A percentile compares a stretch with the other conserved stretches of the same genome.
These are phyloP conservation scores for Andrena bucephala DNA, from an alignment of 2,888 invertebrate genomes.

Conservation along the genomic window DNA sequence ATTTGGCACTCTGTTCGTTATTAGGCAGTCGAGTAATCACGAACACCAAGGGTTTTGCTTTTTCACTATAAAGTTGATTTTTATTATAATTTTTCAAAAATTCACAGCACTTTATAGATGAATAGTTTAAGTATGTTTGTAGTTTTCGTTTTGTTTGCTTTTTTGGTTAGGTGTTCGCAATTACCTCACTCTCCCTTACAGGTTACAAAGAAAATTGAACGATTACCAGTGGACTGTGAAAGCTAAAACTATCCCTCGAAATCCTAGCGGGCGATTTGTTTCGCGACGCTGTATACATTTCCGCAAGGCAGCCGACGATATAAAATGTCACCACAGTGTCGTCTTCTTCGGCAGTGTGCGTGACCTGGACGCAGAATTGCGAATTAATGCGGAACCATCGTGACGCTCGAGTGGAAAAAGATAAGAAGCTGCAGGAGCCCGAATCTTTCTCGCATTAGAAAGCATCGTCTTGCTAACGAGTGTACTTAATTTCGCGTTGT, in stretches of 20 bases:
- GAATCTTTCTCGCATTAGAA: conserved; percentile 80
- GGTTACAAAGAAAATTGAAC: neutral
- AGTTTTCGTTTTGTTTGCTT: too few species aligned
- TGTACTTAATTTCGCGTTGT: conserved; percentile 78
- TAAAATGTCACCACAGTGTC: conserved; percentile 11
- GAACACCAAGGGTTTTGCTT: too few species aligned
- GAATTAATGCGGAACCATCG: conserved; percentile 69
- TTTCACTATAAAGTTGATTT: too few species aligned
- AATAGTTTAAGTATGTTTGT: too few species aligned
- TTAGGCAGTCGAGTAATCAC: too few species aligned
- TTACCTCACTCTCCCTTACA: too few species aligned
- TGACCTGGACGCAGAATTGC: conserved; percentile 55
- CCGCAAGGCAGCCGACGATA: neutral
- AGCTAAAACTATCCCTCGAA: neutral
- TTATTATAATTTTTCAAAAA: too few species aligned
- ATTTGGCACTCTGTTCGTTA: too few species aligned
- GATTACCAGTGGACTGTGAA: neutral
- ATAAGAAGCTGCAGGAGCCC: conserved; percentile 58
- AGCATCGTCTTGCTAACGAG: conserved; percentile 79
- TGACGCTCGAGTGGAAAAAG: conserved; percentile 60
- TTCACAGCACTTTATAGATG: too few species aligned
- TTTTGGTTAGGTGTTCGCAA: too few species aligned
- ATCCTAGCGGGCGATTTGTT: conserved; percentile 6
- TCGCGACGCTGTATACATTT: neutral
- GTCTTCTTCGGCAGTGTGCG: conserved; percentile 25